phyloP scores from a whole-genome alignment of 2,797 vertebrate species.

The Muraenolepis orangiensis region DNA sequence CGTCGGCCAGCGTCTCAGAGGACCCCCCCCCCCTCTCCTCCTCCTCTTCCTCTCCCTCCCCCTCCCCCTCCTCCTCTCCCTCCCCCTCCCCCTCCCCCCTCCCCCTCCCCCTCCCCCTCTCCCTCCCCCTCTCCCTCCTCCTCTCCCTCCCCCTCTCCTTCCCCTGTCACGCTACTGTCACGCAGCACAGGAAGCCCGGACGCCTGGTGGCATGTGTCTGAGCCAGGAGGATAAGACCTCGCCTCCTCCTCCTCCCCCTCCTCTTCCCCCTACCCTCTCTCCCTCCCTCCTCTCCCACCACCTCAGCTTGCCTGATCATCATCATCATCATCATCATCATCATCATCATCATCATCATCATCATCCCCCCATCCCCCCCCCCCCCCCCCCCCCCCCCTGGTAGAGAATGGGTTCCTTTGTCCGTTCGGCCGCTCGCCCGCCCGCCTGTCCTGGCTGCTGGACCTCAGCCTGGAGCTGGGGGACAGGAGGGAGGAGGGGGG shows the following conservation, averaged over 20 bases:
- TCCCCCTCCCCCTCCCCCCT: slow-evolving; percentile 65
- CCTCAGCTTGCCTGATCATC: slow-evolving; percentile 33
- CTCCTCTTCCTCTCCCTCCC: too few relatives aligned
- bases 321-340: slow-evolving; percentile 16
- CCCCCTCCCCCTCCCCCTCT: slow-evolving; percentile 65
- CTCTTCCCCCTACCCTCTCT: slow-evolving; percentile 42
- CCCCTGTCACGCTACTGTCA: slow-evolving; percentile 75
- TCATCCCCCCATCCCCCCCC: slow-evolving; percentile 16
- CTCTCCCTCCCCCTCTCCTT: too few relatives aligned
- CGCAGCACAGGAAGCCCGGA: slow-evolving; percentile 81
- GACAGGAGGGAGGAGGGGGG: slow-evolving; percentile 10
- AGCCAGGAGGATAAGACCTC: slow-evolving; percentile 80
- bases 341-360: background rate
- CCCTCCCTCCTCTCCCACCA: slow-evolving; percentile 40
- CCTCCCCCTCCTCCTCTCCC: too few relatives aligned
- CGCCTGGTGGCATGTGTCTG: slow-evolving; percentile 82
- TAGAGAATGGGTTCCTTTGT: slow-evolving; percentile 80
- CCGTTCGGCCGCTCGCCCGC: slow-evolving; percentile 59
- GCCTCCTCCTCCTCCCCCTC: slow-evolving; percentile 62
- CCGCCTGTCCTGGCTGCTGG: slow-evolving; percentile 65
- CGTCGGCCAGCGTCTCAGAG: slow-evolving; percentile 61
- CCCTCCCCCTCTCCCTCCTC: slow-evolving; percentile 63
- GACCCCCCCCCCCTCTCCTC: slow-evolving; percentile 69
- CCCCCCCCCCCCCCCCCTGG: slow-evolving; percentile 33
- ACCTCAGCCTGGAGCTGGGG: slow-evolving; percentile 62